Evolutionary conservation across 2,888 invertebrate species (phyloP), one percentile per base, ranked within the genome.

Genomic region (Drosophila siamana): DNA sequence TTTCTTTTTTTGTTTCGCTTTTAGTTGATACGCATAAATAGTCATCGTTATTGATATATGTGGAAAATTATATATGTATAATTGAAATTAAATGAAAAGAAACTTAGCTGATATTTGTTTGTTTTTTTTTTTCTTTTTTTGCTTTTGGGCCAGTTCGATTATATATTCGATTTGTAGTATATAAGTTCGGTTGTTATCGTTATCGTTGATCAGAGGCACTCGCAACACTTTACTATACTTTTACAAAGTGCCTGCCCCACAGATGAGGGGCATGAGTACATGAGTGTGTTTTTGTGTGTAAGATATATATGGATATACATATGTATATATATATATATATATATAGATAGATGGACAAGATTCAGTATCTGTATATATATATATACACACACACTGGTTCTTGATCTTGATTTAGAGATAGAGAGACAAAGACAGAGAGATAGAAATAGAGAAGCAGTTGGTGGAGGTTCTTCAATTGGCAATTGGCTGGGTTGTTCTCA

Each of bases 41-140:
- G 91, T 92, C 92, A 91, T 92, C 91, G 92, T 91, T 91, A 91
- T 90, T 90, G 90, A 90, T 90, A 90, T 89, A 88, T 89, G 89
- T 90, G 85, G 71, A 88, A 86, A 89, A 88, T 79, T 60, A 89
- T 79, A 56, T 63, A 40, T 74, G 65, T 74, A 61, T 70, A 88
- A 79, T 77, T 74, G 64, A 84, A 86, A 81, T 77, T 64, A 86
- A 85, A 84, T 79, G 64, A 85, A 85, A 84, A 79, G 61, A 70
- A 81, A 82, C 64, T 69, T 71, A 63, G 74, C 76, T 81, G 80
- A 83, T 48, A 59, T 65, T 54, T 33, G 8, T n/a, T 65, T 40
- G 47, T 16, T 22, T 36, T 36, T 30, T 57, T 36, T 61, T 33
- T 30, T 40, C 67, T 47, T 44, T 28, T 52, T 51, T 55, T 44